phyloP scores from a whole-genome alignment of 2,888 invertebrate genomes.

The Eupithecia inturbata region DNA sequence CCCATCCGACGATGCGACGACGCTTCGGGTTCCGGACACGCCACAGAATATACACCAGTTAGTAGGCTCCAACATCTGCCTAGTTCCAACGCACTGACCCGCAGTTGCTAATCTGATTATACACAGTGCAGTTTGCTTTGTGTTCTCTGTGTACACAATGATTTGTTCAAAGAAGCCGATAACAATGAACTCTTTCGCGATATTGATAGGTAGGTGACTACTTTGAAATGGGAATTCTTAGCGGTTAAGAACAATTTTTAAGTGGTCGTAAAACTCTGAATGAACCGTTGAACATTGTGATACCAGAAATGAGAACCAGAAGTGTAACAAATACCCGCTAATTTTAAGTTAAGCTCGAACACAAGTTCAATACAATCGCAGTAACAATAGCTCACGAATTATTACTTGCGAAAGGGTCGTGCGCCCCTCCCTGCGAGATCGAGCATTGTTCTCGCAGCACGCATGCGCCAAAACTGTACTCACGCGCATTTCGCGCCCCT shows the following conservation, averaged over 20 bases:
- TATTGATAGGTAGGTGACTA: constrained; percentile 1
- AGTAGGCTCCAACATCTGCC: constrained; percentile 49
- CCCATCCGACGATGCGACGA: constrained; percentile 46
- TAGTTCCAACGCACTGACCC: constrained; percentile 71
- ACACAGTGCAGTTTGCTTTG: constrained; percentile 62
- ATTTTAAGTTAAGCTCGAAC: constrained; percentile 49
- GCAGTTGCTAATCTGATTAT: constrained; percentile 77
- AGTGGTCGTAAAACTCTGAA: constrained; percentile 17
- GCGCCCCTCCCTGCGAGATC: constrained; percentile 52
- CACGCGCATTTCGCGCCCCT: constrained; percentile 50
- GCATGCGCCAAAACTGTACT: constrained; percentile 54
- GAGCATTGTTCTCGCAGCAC: constrained; percentile 56
- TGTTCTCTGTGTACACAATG: constrained; percentile 46
- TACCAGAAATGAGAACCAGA: constrained; percentile 31
- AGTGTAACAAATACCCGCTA: constrained; percentile 33
- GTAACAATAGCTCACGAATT: constrained; percentile 53
- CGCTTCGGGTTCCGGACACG: constrained; percentile 45
- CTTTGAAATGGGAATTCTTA: constrained; percentile 14
- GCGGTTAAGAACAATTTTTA: constrained; percentile 14
- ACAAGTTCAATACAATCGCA: constrained; percentile 45
- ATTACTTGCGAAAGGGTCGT: constrained; percentile 62
- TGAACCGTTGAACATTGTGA: constrained; percentile 18
- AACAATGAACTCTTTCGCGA: constrained; percentile 38
- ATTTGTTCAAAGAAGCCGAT: constrained; percentile 47
- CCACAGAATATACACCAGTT: constrained; percentile 19